Evolutionary conservation across 2,888 invertebrate genomes (phyloP).

Genomic region (Notodonta ziczac): DNA sequence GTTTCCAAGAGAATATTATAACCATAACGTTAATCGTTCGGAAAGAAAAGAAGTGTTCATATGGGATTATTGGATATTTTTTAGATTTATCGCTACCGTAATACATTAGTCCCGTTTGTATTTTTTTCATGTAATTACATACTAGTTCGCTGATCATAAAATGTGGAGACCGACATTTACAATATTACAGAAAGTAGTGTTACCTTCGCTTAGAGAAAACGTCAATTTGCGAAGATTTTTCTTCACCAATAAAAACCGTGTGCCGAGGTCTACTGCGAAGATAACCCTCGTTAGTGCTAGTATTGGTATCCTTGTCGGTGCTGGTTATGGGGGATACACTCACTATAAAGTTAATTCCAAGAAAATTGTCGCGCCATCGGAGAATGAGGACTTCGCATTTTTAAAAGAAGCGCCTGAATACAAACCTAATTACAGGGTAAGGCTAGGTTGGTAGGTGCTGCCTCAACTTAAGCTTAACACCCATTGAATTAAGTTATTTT

Average conservation of each 20-base stretch:
- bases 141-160: constrained; percentile 26
- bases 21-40: too few species aligned
- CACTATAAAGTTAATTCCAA: constrained; percentile 77
- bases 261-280: constrained; percentile 72
- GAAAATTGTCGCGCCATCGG: constrained; percentile 48
- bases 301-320: constrained; percentile 84
- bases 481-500: too few species aligned
- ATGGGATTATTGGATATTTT: too few species aligned
- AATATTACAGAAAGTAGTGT: constrained; percentile 61
- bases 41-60: too few species aligned
- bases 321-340: constrained; percentile 81
- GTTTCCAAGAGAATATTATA: too few species aligned
- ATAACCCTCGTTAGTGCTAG: constrained; percentile 84
- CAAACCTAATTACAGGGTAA: constrained; percentile 80
- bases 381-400: constrained; percentile 73
- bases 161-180: constrained; percentile 75
- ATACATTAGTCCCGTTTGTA: neutral
- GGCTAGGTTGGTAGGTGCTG: constrained; percentile 8
- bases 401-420: constrained; percentile 78
- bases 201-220: constrained; percentile 64
- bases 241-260: constrained; percentile 68
- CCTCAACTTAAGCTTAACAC: too few species aligned
- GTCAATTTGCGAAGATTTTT: constrained; percentile 52
- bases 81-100: neutral
- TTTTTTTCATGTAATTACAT: constrained; percentile 26